These are phyloP conservation scores for Shargacucullia verbasci DNA, from an alignment of 2,888 invertebrate genomes.

Conservation along the genomic window DNA sequence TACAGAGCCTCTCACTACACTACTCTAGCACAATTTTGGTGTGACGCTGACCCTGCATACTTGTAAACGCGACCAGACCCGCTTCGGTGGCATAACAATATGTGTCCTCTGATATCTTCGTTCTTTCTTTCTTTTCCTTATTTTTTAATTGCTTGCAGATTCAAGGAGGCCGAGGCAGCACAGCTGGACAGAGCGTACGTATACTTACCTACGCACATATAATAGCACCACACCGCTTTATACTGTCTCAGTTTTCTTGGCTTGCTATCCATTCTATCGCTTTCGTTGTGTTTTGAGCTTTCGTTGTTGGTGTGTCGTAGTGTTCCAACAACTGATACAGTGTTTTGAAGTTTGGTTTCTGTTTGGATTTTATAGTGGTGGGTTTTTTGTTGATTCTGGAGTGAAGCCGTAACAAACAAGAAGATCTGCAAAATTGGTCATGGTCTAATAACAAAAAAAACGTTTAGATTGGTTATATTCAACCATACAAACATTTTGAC, in stretches of 20 bases:
- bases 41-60: conserved; percentile 76
- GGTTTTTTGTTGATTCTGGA: conserved; percentile 14
- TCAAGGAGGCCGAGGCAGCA: conserved; percentile 95
- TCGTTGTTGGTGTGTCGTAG: conserved; percentile 46
- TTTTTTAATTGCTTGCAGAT: conserved; percentile 92
- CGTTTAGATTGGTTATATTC: no score
- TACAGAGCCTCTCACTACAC: conserved; percentile 74
- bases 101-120: conserved; percentile 71
- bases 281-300: conserved; percentile 58
- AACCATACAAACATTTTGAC: no score
- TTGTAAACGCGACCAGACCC: conserved; percentile 64
- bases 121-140: conserved; percentile 87
- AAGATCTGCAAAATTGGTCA: background rate
- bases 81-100: conserved; percentile 78
- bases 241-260: conserved; percentile 73
- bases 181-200: conserved; percentile 95
- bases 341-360: conserved; percentile 17
- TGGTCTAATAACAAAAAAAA: no score
- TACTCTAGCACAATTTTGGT: conserved; percentile 77
- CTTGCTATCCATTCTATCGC: conserved; percentile 66
- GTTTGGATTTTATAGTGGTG: conserved; percentile 5
- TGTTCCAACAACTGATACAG: conserved; percentile 27
- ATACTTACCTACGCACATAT: conserved; percentile 85
- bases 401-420: background rate
- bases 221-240: conserved; percentile 72